phyloP scores from a whole-genome alignment of 2,113 vertebrate species.

The Nasalis larvatus region DNA sequence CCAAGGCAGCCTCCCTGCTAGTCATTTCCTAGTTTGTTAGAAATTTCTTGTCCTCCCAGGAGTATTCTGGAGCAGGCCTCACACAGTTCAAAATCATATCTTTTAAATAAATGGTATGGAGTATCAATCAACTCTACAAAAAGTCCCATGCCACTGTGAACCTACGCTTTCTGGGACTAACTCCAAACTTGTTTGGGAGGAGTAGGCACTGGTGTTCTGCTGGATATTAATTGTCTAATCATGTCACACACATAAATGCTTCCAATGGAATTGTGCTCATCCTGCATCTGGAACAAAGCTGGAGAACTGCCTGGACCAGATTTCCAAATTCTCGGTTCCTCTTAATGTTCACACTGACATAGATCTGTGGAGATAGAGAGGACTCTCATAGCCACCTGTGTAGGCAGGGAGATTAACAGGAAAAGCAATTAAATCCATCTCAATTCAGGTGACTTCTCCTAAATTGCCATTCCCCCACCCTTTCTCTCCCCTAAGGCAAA shows the following conservation, averaged over 20 bases:
- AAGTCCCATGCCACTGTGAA: background rate
- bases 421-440: slow-evolving; percentile 51
- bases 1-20: background rate
- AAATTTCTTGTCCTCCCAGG: background rate
- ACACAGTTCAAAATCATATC: background rate
- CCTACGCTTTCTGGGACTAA: background rate
- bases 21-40: background rate
- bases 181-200: background rate
- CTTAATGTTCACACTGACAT: background rate
- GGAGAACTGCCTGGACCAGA: background rate
- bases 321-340: slow-evolving; percentile 52
- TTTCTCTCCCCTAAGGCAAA: slow-evolving; percentile 63
- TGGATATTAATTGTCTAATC: background rate
- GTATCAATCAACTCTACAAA: background rate
- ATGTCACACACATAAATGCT: background rate
- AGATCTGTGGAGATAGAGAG: background rate
- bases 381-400: slow-evolving; percentile 42
- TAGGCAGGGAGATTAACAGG: slow-evolving; percentile 2
- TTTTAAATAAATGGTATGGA: background rate
- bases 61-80: background rate
- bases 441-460: background rate
- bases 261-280: background rate
- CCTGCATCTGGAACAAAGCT: slow-evolving; percentile 27
- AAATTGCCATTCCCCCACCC: background rate
- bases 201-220: background rate